A percentile compares a stretch with the other conserved stretches of the same genome.
Evolutionary conservation across 2,888 invertebrate species (phyloP).

Genomic region (Nematopogon swammerdamellus): DNA sequence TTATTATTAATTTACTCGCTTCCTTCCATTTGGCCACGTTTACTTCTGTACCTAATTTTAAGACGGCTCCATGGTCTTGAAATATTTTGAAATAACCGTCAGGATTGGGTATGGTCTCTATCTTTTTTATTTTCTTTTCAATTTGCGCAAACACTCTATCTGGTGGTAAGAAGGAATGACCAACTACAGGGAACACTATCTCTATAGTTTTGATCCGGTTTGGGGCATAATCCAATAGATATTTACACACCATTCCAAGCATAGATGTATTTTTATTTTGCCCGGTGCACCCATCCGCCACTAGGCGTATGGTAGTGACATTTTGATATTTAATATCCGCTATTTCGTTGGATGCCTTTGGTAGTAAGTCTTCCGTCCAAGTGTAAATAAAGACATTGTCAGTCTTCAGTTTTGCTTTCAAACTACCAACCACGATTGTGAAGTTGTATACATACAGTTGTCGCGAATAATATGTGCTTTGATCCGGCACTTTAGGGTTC

Average conservation of each 20-base stretch:
- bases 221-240: constrained; percentile 5
- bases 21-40: constrained; percentile 6
- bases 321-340: constrained; percentile 6
- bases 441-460: constrained; percentile 16
- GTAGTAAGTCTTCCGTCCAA: constrained; percentile 17
- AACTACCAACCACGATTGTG: constrained; percentile 13
- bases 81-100: constrained; percentile 5
- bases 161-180: constrained; percentile 10
- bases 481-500: constrained; percentile 16
- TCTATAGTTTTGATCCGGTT: background rate
- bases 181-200: constrained; percentile 4
- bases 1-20: too few species aligned
- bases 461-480: constrained; percentile 15
- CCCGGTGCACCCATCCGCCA: constrained; percentile 7
- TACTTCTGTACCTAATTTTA: constrained; percentile 6
- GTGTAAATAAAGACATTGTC: constrained; percentile 14
- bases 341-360: constrained; percentile 19
- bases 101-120: constrained; percentile 3
- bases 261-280: constrained; percentile 17
- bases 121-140: constrained; percentile 6
- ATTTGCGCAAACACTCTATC: constrained; percentile 12
- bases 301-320: constrained; percentile 1
- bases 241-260: constrained; percentile 11
- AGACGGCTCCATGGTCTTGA: constrained; percentile 8
- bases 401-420: constrained; percentile 9